Evolutionary conservation across 2,888 invertebrate species (phyloP), one percentile per base, ranked within the genome.

Genomic region (Volucella inflata): DNA sequence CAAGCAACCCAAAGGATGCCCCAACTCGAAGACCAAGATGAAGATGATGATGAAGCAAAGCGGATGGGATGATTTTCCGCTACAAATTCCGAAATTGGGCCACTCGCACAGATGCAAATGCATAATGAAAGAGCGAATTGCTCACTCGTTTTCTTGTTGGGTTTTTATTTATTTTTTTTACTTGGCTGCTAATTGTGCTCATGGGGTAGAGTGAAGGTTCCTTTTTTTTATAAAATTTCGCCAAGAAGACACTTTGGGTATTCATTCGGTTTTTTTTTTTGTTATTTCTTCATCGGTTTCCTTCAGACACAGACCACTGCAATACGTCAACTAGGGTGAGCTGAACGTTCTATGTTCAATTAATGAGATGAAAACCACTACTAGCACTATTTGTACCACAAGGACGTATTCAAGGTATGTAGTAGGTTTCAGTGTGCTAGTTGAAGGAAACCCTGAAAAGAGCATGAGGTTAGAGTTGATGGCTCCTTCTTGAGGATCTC

Each of bases 71-170:
- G 65, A 50, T 71, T 76, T 85, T 65, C 70, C 67, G 55, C 70
- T 65, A 67, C 48, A 67, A 57, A 71, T 80, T 71, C 50, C 71
- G 12, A 76, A 80, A 85, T 80, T 76, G 76, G 80, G 71, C 71
- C 76, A 80, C 76, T 85, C 75, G 71, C 71, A 71, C 71, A 85
- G 75, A 67, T 80, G 84, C 75, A 70, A 71, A 80, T 85, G 64
- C 74, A 84, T 79, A 79, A 84, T 79, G 68, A 68, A 74, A 40
- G 50, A 79, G 51, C 40, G 59, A 76, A 76, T 76, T 76, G 71
- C 38, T 75, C 50, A 21, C 64, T 74, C 64, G 55, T 64, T 36
- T 42, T 17, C 12, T 55, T 14, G 4, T 11, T 30, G 4, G n/a
- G n/a, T 3, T 12, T 48, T 55, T 55, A 42, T 67, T 76, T 53